Conservation (phyloP, 2,888 invertebrate genomes). For the Orthosia incerta region DNA sequence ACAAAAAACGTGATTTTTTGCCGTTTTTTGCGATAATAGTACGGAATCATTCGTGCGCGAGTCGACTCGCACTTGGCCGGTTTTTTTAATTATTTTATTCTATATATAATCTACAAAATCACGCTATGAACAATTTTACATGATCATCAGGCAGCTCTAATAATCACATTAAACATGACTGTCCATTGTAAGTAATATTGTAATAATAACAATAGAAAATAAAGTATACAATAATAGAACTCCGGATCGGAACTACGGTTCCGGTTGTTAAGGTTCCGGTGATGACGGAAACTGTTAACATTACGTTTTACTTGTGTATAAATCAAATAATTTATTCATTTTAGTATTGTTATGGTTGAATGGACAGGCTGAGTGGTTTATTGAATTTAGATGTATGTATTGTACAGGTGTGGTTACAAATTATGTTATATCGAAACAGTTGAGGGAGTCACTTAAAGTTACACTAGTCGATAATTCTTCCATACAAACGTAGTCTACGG, state of each 20-base stretch:
- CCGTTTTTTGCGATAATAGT: too few relatives aligned
- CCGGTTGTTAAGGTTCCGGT: slow-evolving; percentile 50
- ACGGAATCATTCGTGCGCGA: too few relatives aligned
- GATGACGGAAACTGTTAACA: slow-evolving; percentile 56
- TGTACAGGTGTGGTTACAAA: too few relatives aligned
- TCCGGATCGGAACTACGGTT: slow-evolving; percentile 62
- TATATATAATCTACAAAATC: too few relatives aligned
- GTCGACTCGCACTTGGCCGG: too few relatives aligned
- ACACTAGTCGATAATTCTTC: too few relatives aligned
- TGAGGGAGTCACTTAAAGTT: too few relatives aligned
- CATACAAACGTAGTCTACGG: too few relatives aligned
- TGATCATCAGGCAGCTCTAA: slow-evolving; percentile 11
- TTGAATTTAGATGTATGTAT: background rate
- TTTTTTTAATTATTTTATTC: too few relatives aligned
- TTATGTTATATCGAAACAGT: too few relatives aligned
- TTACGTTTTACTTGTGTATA: slow-evolving; percentile 9
- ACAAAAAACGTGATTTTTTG: too few relatives aligned
- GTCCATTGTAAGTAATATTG: slow-evolving; percentile 22
- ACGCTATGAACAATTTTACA: background rate
- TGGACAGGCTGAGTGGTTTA: slow-evolving; percentile 6
- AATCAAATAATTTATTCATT: slow-evolving; percentile 39
- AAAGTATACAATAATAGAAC: slow-evolving; percentile 38
- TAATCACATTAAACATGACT: slow-evolving; percentile 12
- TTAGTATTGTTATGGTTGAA: slow-evolving; percentile 30
- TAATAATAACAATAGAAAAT: slow-evolving; percentile 41